Conservation (phyloP, 2,888 invertebrate genomes). For the Amblyjoppa fuscipennis region DNA sequence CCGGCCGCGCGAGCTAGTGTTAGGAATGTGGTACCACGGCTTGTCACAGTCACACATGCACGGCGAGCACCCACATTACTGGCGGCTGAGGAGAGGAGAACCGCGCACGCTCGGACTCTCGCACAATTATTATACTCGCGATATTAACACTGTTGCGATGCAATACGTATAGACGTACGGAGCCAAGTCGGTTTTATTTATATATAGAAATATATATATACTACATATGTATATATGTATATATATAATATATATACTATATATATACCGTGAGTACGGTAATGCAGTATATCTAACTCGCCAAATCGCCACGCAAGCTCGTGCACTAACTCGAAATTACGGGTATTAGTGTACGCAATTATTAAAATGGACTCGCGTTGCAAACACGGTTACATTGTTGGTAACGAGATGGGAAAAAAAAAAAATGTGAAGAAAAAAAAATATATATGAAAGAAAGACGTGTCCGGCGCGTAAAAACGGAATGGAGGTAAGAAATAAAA, state of each 20-base stretch:
- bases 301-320: slow-evolving; percentile 2
- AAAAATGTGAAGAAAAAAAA: background rate
- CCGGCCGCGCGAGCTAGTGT: slow-evolving; percentile 79
- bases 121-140: slow-evolving; percentile 37
- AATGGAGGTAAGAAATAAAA: background rate
- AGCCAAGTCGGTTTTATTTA: background rate
- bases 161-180: background rate
- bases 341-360: slow-evolving; percentile 34
- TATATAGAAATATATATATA: background rate
- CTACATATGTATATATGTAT: background rate
- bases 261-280: slow-evolving; percentile 3
- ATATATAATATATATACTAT: background rate
- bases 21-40: slow-evolving; percentile 85
- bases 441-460: background rate
- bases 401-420: background rate
- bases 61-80: slow-evolving; percentile 48
- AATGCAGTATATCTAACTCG: background rate
- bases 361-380: slow-evolving; percentile 16
- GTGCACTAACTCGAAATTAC: slow-evolving; percentile 20
- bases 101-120: background rate
- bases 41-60: slow-evolving; percentile 84
- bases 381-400: slow-evolving; percentile 36
- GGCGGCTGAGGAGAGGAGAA: background rate
- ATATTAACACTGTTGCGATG: slow-evolving; percentile 34
- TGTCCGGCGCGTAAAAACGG: background rate